Conservation (phyloP, 2,797 vertebrate species). For the Coranthus polyacanthus region DNA sequence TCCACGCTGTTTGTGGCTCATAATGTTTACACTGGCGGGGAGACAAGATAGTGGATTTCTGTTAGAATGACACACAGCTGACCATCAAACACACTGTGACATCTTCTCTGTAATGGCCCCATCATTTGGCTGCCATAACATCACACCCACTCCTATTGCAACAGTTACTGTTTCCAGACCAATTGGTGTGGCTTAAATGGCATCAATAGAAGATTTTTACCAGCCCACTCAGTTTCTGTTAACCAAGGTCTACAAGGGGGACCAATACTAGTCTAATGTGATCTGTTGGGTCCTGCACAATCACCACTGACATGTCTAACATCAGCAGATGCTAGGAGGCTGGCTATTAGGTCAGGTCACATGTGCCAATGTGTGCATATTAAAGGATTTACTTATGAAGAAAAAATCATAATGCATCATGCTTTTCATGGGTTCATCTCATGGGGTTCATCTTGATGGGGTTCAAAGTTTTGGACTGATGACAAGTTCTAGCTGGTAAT, state of each 20-base stretch:
- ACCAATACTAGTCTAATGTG: background rate
- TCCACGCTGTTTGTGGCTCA: conserved; percentile 1
- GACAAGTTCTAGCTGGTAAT: no score
- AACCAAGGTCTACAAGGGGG: background rate
- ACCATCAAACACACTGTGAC: conserved; percentile 11
- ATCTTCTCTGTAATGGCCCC: background rate
- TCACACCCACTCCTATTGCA: background rate
- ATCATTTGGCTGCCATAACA: background rate
- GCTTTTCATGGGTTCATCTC: no score
- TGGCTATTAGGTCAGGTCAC: no score
- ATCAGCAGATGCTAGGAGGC: no score
- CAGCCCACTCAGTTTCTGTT: background rate
- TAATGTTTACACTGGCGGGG: conserved; percentile 34
- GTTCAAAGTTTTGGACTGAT: no score
- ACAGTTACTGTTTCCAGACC: background rate
- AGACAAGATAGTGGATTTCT: conserved; percentile 15
- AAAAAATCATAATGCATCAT: no score
- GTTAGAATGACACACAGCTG: conserved; percentile 1
- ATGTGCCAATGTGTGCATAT: no score
- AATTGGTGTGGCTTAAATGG: background rate
- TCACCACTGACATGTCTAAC: no score
- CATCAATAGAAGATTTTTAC: background rate
- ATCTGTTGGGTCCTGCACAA: background rate
- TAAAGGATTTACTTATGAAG: no score
- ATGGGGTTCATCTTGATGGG: no score